phyloP scores from a whole-genome alignment of 2,113 vertebrate genomes.

The Thamnaconus septentrionalis region DNA sequence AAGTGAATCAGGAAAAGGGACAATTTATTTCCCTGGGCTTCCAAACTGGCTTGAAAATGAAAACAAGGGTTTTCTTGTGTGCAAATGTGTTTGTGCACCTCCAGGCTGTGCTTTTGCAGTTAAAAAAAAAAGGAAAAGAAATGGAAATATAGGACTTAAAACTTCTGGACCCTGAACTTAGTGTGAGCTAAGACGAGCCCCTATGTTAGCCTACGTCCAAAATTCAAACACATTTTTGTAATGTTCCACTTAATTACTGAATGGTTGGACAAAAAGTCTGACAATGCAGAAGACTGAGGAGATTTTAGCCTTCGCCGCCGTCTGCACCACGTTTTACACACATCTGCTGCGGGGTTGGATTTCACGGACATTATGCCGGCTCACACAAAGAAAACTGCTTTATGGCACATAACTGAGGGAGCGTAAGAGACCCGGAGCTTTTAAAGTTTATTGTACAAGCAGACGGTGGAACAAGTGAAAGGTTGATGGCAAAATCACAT shows the following conservation, averaged over 20 bases:
- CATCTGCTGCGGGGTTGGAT: conserved; percentile 33
- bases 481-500: conserved; percentile 61
- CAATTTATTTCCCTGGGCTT: neutral
- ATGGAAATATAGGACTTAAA: too few relatives aligned
- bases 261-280: neutral
- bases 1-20: neutral
- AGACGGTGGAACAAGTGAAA: conserved; percentile 59
- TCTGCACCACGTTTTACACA: conserved; percentile 21
- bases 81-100: too few relatives aligned
- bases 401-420: conserved; percentile 38
- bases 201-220: too few relatives aligned
- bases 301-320: conserved; percentile 23
- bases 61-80: too few relatives aligned
- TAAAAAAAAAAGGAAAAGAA: too few relatives aligned
- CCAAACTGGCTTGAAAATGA: neutral
- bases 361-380: conserved; percentile 43
- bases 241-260: too few relatives aligned
- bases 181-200: too few relatives aligned
- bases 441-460: conserved; percentile 55
- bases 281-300: conserved; percentile 13
- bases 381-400: conserved; percentile 37
- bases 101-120: too few relatives aligned
- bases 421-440: conserved; percentile 25
- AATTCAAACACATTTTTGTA: too few relatives aligned
- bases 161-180: too few relatives aligned